A percentile compares a stretch with the other conserved stretches of the same genome.
Conservation (phyloP, 2,113 vertebrate genomes). For the Odocoileus hemionus region DNA sequence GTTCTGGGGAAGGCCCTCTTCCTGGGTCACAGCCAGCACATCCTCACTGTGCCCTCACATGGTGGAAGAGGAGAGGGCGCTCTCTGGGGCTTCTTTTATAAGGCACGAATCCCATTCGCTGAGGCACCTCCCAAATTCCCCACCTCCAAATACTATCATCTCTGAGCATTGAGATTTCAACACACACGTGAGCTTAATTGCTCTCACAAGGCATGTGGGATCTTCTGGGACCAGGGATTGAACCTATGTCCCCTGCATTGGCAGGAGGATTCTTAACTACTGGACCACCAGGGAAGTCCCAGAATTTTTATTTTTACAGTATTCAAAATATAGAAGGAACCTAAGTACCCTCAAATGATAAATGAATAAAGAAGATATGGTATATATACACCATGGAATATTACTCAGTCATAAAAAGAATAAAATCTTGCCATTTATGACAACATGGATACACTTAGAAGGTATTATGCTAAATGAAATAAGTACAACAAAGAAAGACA, state of each 20-base stretch:
- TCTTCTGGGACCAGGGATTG: not conserved
- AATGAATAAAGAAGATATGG: not conserved
- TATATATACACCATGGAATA: not conserved
- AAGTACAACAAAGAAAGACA: not conserved
- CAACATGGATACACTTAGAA: not conserved
- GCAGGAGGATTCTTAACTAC: not conserved
- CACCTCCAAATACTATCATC: not conserved
- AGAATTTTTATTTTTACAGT: not conserved
- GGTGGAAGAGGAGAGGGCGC: fast-evolving
- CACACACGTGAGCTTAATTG: not conserved
- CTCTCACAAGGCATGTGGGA: not conserved
- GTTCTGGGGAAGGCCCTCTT: not conserved
- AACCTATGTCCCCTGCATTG: not conserved
- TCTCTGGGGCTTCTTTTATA: not conserved
- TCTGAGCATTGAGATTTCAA: not conserved
- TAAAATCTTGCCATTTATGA: not conserved
- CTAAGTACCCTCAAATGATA: not conserved
- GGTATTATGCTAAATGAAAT: not conserved
- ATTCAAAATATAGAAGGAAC: not conserved
- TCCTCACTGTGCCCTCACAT: not conserved
- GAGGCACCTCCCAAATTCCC: not conserved
- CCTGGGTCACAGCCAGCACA: not conserved
- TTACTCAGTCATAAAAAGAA: not conserved
- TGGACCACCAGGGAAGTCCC: not conserved
- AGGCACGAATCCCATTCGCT: no score